Base-by-base conservation (phyloP, 2,888 invertebrate species). In the Pasiphila rectangulata region DNA sequence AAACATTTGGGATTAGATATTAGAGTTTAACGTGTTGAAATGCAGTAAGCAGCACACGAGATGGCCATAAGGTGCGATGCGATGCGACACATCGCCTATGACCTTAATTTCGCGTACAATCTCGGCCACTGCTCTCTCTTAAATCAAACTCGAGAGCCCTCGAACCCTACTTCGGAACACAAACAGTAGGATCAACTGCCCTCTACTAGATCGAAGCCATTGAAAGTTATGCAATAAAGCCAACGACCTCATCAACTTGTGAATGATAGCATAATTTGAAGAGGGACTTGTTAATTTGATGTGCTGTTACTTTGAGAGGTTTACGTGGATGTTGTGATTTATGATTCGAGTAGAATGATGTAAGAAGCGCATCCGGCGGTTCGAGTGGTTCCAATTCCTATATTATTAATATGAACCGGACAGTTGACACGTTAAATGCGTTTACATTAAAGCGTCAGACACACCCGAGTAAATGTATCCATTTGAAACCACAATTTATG, bases 111-210 rank as follows among this genome's bases (percentile, higher is more conserved):
- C 72, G 58, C 57, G 51, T 57, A 69, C 72, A 67, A 83, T 81
- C 81, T 81, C 72, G 81, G 86, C 63, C 80, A 64, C 76, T 84
- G 79, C 84, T 87, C 86, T 87, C 86, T 86, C 86, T 87, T 77
- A 86, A 87, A 83, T 83, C 84, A 87, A 88, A 75, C 85, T 83
- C 63, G 67, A 68, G 64, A 79, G 86, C 83, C 87, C 87, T 85
- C 83, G 77, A 88, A 74, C 79, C 81, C 85, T 67, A 86, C 85
- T 83, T 87, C 73, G 71, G 65, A 36, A 62, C 52, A 59, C 59
- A 56, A 66, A 67, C 70, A 63, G 57, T 61, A 49, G 67, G 75
- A 75, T 70, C 72, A 78, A 75, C 76, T 69, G 79, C 73, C 79
- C 79, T 78, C 70, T 71, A 69, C 69, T 72, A 66, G 70, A 69